Conservation (phyloP, 2,888 invertebrate genomes). For the Eutolmus rufibarbis region DNA sequence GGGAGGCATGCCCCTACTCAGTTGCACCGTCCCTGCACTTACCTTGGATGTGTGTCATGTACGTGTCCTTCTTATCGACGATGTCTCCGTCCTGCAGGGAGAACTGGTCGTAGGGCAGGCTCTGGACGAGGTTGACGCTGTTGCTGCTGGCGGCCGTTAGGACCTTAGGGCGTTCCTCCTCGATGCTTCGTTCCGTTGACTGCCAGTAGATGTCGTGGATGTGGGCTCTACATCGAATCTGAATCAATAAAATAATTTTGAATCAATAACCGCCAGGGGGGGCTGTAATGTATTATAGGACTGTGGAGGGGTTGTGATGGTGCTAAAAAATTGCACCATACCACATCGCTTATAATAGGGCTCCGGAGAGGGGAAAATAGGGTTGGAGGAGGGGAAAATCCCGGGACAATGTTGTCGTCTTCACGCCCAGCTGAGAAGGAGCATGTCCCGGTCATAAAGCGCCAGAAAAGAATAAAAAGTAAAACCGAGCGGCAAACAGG, state of each 20-base stretch:
- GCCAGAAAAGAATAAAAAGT: not conserved
- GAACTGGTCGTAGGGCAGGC: constrained; percentile 58
- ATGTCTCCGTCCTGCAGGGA: constrained; percentile 58
- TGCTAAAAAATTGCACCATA: not conserved
- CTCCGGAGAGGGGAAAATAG: not conserved
- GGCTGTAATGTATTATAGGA: too few relatives aligned
- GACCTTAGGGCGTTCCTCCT: constrained; percentile 64
- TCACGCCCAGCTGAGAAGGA: not conserved
- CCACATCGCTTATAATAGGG: not conserved
- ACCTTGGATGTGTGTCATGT: constrained; percentile 62
- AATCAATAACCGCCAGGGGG: not conserved
- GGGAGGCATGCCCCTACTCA: not conserved
- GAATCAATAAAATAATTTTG: constrained; percentile 30
- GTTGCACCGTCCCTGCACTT: constrained; percentile 13
- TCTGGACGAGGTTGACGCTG: constrained; percentile 56
- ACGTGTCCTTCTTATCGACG: constrained; percentile 58
- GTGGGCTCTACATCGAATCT: constrained; percentile 72
- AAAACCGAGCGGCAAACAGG: constrained; percentile 17
- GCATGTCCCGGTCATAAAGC: constrained; percentile 33
- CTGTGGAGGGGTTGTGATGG: too few relatives aligned
- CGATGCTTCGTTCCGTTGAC: constrained; percentile 72
- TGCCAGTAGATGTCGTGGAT: constrained; percentile 73
- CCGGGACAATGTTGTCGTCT: not conserved
- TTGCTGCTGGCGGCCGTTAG: constrained; percentile 52
- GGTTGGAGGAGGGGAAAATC: not conserved